Conservation (phyloP, 2,888 invertebrate genomes). For the Cantharis rustica region DNA sequence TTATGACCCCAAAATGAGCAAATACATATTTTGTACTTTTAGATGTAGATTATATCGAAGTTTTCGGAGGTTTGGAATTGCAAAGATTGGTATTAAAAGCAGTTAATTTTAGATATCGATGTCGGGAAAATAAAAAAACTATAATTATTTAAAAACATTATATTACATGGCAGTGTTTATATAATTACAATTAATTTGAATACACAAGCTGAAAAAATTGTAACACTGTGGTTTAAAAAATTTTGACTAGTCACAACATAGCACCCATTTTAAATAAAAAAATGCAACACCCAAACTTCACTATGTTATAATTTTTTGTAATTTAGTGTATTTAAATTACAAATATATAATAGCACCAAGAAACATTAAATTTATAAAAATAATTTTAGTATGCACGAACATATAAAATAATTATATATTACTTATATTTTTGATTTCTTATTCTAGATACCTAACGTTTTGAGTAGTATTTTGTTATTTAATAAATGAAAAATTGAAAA, state of each 20-base stretch:
- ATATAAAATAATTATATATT: constrained; percentile 7
- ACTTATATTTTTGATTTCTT: constrained; percentile 2
- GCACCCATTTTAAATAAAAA: constrained; percentile 16
- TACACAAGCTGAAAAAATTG: constrained; percentile 13
- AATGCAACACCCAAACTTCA: constrained; percentile 2
- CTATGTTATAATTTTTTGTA: neutral
- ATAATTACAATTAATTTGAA: constrained; percentile 19
- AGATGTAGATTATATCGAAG: no score
- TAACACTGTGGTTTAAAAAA: constrained; percentile 7
- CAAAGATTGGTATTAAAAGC: no score
- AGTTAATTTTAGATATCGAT: no score
- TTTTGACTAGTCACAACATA: constrained; percentile 41
- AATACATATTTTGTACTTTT: no score
- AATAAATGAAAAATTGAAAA: constrained; percentile 1
- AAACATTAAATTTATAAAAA: constrained; percentile 20
- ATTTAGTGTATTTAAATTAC: constrained; percentile 13
- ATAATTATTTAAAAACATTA: constrained; percentile 37
- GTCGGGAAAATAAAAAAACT: neutral
- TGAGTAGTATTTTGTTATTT: neutral
- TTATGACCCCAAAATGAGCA: no score
- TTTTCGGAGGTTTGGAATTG: no score
- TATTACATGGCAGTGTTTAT: constrained; percentile 55
- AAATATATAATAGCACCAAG: constrained; percentile 20
- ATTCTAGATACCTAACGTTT: neutral
- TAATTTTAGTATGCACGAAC: constrained; percentile 12